These are phyloP conservation scores for Leptodactylus fuscus DNA, from an alignment of 2,113 vertebrate genomes.

Conservation along the genomic window DNA sequence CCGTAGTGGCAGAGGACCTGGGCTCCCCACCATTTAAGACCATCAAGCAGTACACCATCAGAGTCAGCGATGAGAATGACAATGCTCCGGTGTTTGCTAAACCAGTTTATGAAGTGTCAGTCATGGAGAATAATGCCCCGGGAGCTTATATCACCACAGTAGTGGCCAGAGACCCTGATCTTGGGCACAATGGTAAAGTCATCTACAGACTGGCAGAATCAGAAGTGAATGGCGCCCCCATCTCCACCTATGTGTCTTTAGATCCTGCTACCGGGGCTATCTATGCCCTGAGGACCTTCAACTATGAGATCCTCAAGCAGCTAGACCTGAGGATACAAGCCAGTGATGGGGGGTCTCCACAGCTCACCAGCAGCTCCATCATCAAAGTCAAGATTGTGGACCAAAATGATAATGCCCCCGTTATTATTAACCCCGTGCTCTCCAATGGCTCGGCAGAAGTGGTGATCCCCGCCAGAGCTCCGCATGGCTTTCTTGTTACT, in stretches of 20 bases:
- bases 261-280: slow-evolving; percentile 89
- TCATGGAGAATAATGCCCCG: slow-evolving; percentile 87
- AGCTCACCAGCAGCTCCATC: slow-evolving; percentile 86
- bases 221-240: slow-evolving; percentile 78
- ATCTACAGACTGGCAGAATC: slow-evolving; percentile 85
- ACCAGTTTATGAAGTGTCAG: slow-evolving; percentile 82
- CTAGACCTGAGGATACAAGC: slow-evolving; percentile 88
- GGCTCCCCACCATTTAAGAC: slow-evolving; percentile 85
- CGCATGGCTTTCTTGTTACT: slow-evolving; percentile 82
- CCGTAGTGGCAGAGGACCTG: slow-evolving; percentile 90
- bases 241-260: slow-evolving; percentile 90
- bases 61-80: slow-evolving; percentile 90
- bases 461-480: slow-evolving; percentile 83
- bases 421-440: slow-evolving; percentile 82
- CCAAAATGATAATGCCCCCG: slow-evolving; percentile 91
- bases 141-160: slow-evolving; percentile 88
- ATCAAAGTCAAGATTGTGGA: slow-evolving; percentile 89
- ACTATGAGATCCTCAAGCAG: slow-evolving; percentile 88
- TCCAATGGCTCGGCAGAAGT: slow-evolving; percentile 88
- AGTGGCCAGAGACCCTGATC: slow-evolving; percentile 81
- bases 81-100: slow-evolving; percentile 85
- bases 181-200: slow-evolving; percentile 87
- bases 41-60: slow-evolving; percentile 81
- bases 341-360: slow-evolving; percentile 87
- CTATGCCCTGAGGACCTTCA: slow-evolving; percentile 91